These are phyloP conservation scores for Cantharis flavilabris DNA, from an alignment of 2,888 invertebrate genomes.

Conservation along the genomic window DNA sequence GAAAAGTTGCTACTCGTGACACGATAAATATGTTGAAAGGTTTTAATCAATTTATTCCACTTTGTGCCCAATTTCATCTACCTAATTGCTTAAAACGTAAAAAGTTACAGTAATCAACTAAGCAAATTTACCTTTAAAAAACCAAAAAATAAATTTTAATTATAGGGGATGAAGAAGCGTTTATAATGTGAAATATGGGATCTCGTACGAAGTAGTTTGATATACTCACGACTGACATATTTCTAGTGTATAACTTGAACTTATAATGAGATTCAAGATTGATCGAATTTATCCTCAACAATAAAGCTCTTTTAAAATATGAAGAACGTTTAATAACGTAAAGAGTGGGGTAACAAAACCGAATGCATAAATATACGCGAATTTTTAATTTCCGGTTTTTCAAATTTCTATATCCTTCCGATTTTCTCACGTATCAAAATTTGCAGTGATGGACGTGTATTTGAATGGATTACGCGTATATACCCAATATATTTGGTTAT, in stretches of 20 bases:
- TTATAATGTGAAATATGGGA: not conserved
- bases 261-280: not conserved
- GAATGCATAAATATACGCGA: not conserved
- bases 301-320: not conserved
- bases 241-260: not conserved
- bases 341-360: not conserved
- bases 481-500: not conserved
- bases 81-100: not conserved
- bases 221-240: not conserved
- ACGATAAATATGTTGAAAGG: not conserved
- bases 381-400: conserved; percentile 4
- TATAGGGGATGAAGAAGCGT: not conserved
- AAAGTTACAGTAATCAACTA: not conserved
- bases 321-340: not conserved
- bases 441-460: not conserved
- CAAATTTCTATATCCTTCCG: conserved; percentile 3
- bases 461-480: not conserved
- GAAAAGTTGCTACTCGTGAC: not conserved
- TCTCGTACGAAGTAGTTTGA: not conserved
- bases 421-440: not conserved
- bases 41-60: not conserved
- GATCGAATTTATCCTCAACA: not conserved
- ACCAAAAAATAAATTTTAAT: not conserved
- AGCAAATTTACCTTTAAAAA: not conserved
- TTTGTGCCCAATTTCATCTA: not conserved